Evolutionary conservation across 2,113 vertebrate genomes (phyloP).

Genomic region (Eudyptes chrysolophus): DNA sequence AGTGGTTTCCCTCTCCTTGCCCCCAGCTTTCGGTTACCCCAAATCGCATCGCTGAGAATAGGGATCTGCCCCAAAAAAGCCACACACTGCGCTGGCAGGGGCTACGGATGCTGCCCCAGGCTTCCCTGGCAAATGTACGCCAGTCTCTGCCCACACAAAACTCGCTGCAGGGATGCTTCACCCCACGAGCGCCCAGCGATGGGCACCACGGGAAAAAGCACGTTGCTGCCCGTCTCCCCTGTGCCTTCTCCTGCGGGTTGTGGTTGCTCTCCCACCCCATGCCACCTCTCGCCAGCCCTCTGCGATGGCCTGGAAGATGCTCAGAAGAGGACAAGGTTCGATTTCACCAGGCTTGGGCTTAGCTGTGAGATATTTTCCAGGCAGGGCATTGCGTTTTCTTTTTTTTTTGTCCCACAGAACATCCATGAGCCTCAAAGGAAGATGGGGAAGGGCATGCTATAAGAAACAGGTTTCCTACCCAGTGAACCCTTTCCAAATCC

Average conservation of each 20-base stretch:
- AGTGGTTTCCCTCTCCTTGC: not conserved
- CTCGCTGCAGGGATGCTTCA: not conserved
- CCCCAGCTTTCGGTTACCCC: not conserved
- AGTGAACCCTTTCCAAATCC: not conserved
- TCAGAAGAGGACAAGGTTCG: not conserved
- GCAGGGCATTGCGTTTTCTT: not conserved
- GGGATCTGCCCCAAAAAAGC: not conserved
- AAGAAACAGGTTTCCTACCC: not conserved
- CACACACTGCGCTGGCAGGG: not conserved
- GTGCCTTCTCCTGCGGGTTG: not conserved
- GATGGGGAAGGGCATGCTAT: not conserved
- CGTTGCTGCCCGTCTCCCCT: not conserved
- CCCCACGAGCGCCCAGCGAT: not conserved
- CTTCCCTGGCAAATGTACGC: fast-evolving
- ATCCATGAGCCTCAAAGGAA: not conserved
- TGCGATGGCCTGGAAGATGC: not conserved
- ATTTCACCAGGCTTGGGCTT: not conserved
- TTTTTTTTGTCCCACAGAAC: not conserved
- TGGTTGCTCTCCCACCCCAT: not conserved
- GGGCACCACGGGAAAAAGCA: not conserved
- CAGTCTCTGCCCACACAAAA: not conserved
- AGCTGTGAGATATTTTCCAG: not conserved
- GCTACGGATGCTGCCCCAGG: not conserved
- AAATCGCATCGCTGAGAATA: not conserved
- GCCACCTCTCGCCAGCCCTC: not conserved